These are phyloP conservation scores for Lagocephalus sceleratus DNA, from an alignment of 2,797 vertebrate genomes.

Conservation along the genomic window DNA sequence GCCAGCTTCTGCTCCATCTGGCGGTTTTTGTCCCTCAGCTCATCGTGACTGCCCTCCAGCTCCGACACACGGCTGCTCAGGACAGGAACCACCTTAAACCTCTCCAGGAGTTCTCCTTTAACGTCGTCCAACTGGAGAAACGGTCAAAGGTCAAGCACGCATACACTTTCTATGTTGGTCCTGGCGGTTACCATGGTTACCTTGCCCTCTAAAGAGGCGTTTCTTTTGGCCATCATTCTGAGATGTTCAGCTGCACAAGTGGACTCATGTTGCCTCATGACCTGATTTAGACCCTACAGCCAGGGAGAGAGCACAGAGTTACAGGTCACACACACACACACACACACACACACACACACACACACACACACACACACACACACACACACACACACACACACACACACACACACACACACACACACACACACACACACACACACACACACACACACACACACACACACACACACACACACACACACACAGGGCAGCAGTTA, in stretches of 20 bases:
- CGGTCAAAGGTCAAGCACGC: neutral
- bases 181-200: slow-evolving; percentile 68
- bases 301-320: slow-evolving; percentile 9
- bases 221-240: slow-evolving; percentile 88
- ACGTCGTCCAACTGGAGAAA: slow-evolving; percentile 73
- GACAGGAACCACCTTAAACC: slow-evolving; percentile 75
- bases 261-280: slow-evolving; percentile 92
- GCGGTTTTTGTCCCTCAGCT: slow-evolving; percentile 73
- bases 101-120: slow-evolving; percentile 73
- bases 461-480: neutral
- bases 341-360: neutral
- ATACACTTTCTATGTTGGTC: fast-evolving
- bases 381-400: neutral
- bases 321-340: slow-evolving; percentile 21
- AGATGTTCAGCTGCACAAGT: slow-evolving; percentile 89
- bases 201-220: slow-evolving; percentile 88
- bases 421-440: slow-evolving; percentile 3
- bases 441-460: neutral
- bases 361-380: neutral
- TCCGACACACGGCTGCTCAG: slow-evolving; percentile 73
- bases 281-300: slow-evolving; percentile 89
- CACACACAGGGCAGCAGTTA: slow-evolving; percentile 16
- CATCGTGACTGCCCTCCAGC: slow-evolving; percentile 69
- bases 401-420: neutral
- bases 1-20: slow-evolving; percentile 76